A percentile compares a stretch with the other conserved stretches of the same genome.
Evolutionary conservation across 2,797 vertebrate species (phyloP).

Genomic region (Triplophysa bombifrons): DNA sequence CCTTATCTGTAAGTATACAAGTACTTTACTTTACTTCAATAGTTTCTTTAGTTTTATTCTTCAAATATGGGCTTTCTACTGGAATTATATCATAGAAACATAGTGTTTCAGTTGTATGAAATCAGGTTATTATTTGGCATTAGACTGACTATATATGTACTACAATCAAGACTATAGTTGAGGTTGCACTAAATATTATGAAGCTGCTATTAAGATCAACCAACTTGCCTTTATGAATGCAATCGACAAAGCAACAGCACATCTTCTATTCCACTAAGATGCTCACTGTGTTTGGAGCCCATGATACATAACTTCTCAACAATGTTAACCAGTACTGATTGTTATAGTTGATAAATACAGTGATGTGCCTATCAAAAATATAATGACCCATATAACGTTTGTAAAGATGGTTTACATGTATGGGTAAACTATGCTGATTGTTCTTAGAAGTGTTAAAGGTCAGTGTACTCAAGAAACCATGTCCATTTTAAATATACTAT

Average conservation of each 20-base stretch:
- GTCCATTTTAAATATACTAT: constrained; percentile 7
- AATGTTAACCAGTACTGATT: background rate
- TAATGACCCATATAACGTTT: background rate
- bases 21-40: background rate
- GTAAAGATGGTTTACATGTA: background rate
- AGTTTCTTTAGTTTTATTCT: background rate
- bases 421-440: background rate
- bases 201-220: constrained; percentile 55
- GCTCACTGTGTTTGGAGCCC: constrained; percentile 9
- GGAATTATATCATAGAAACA: background rate
- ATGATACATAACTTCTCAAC: background rate
- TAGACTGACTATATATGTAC: constrained; percentile 30
- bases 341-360: background rate
- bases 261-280: constrained; percentile 9
- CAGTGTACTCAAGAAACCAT: constrained; percentile 25
- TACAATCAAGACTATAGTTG: constrained; percentile 51
- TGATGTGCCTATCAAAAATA: background rate
- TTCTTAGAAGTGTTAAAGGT: background rate
- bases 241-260: constrained; percentile 53
- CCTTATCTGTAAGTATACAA: background rate
- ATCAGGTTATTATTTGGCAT: constrained; percentile 13
- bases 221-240: constrained; percentile 55
- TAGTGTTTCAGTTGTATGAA: background rate
- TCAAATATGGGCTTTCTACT: constrained; percentile 7
- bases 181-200: constrained; percentile 44